Evolutionary conservation across 2,888 invertebrate species (phyloP), one percentile per base, ranked within the genome.

Genomic region (Dimorphilus gyrociliatus): DNA sequence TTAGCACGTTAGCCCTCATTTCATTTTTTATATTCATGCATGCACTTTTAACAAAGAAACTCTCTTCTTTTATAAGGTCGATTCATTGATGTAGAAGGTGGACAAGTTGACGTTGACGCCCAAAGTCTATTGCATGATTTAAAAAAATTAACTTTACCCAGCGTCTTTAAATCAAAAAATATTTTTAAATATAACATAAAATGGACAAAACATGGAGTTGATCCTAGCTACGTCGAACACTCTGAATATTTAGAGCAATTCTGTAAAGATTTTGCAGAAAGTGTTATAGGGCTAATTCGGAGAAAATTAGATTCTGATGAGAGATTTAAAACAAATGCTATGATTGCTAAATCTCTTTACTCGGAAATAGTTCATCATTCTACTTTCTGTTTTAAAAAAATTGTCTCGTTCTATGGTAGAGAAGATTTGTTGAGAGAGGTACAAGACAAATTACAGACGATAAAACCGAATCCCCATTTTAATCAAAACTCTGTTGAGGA

Each of bases 131-230:
- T 45, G 2, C 39, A 42, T 13, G 33, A 38, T 15, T 32, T 52
- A 13, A 39, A 41, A 18, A 35, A 38, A 14, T 33, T 35, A 3
- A 40, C 37, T 25, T 27, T 52, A 8, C 40, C 42, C 5, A 26
- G 26, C 1, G 30, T 28, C 7, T 26, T 52, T 12, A 23, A 40
- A 3, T 34, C 32, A 8, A 24, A 30, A 14, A 38, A 42, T 28
- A 34, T 46, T 15, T 34, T 29, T 12, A 36, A 39, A 16, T 41
- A 45, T 29, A 40, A 28, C 14, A 24, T 52, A 6, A 29, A 31
- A 1, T 52, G 51, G 50, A 37, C 41, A 19, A 25, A 29, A 7
- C 21, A 30, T 10, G 48, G 47, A 4, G 29, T 48, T 5, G 29
- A 32, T 27, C 24, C 27, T 12, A 29, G 34, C 1, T 16, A 37